Conservation (phyloP, 2,888 invertebrate species). For the Diloba caeruleocephala region DNA sequence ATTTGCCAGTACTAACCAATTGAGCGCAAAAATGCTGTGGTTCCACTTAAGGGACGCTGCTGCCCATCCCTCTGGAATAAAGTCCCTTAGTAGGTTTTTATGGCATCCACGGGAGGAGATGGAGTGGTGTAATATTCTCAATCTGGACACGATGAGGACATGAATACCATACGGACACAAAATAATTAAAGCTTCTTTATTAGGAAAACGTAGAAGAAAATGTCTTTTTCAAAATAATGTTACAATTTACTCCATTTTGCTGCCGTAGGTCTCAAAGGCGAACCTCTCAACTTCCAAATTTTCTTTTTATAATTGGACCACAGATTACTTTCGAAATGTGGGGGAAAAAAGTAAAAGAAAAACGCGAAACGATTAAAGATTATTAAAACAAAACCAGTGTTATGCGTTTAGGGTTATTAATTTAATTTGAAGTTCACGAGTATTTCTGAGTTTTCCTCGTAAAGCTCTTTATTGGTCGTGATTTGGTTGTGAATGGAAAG, state of each 20-base stretch:
- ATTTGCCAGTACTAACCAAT: too few relatives aligned
- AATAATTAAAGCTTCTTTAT: too few relatives aligned
- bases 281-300: constrained; percentile 36
- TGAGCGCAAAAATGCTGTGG: too few relatives aligned
- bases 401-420: constrained; percentile 36
- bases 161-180: too few relatives aligned
- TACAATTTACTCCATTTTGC: constrained; percentile 37
- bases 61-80: too few relatives aligned
- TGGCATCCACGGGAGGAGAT: too few relatives aligned
- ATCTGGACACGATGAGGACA: too few relatives aligned
- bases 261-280: constrained; percentile 15
- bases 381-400: constrained; percentile 29
- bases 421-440: constrained; percentile 33
- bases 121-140: too few relatives aligned
- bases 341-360: constrained; percentile 10
- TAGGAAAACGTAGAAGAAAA: constrained; percentile 9
- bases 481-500: constrained; percentile 23
- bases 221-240: constrained; percentile 20
- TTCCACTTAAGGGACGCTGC: too few relatives aligned
- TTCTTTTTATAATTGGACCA: constrained; percentile 36
- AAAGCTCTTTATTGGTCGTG: constrained; percentile 15
- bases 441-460: constrained; percentile 21
- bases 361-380: constrained; percentile 34
- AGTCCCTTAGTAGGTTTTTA: too few relatives aligned
- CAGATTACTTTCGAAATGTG: constrained; percentile 19